Percentiles rank a stretch among this genome's conserved stretches.
Evolutionary conservation across 2,797 vertebrate genomes (phyloP).

Genomic region (Botia almorhae): DNA sequence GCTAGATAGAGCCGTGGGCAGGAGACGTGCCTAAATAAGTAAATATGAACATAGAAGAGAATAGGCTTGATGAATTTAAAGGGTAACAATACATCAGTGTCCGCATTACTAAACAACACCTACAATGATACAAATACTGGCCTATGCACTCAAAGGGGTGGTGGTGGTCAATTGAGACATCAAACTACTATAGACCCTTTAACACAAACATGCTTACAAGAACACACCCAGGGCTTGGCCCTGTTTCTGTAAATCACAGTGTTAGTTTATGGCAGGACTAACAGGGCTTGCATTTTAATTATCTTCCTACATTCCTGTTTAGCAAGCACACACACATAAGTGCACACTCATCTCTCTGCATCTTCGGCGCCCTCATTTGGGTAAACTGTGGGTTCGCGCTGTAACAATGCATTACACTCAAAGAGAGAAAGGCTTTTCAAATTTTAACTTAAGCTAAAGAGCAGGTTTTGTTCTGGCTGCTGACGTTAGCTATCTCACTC

Average conservation of each 20-base stretch:
- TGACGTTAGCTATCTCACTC: constrained; percentile 31
- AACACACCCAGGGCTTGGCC: constrained; percentile 35
- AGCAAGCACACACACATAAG: constrained; percentile 54
- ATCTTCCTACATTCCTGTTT: constrained; percentile 48
- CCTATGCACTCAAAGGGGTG: neutral
- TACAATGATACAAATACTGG: constrained; percentile 13
- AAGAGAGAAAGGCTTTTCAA: constrained; percentile 47
- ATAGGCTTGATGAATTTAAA: constrained; percentile 10
- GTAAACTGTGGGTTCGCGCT: constrained; percentile 64
- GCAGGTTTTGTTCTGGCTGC: constrained; percentile 47
- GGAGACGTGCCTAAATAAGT: constrained; percentile 46
- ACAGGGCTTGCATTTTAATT: constrained; percentile 61
- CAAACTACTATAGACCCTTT: constrained; percentile 44
- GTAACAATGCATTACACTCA: constrained; percentile 64
- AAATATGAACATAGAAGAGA: constrained; percentile 26
- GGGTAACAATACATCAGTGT: constrained; percentile 64
- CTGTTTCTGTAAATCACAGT: constrained; percentile 71
- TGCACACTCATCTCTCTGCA: constrained; percentile 66
- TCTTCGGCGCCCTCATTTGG: constrained; percentile 73
- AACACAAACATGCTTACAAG: constrained; percentile 20
- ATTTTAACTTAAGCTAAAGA: constrained; percentile 54
- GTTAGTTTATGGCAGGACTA: constrained; percentile 66
- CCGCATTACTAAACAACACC: constrained; percentile 68
- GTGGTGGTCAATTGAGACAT: constrained; percentile 60
- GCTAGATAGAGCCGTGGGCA: neutral